These are phyloP conservation scores for Dichetophora obliterata DNA, from an alignment of 2,888 invertebrate genomes.

Conservation along the genomic window DNA sequence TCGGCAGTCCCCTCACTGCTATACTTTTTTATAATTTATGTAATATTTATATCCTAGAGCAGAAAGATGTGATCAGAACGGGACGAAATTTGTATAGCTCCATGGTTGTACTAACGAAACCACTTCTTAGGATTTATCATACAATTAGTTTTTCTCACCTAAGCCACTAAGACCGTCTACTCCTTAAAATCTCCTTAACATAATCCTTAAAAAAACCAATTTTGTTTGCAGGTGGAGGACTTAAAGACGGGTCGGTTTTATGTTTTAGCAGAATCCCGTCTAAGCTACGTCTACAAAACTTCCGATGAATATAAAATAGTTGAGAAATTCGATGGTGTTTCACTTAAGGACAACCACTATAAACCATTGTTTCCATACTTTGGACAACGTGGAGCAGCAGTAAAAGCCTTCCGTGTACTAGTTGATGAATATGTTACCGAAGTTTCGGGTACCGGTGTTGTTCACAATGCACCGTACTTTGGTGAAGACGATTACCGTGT, in stretches of 20 bases:
- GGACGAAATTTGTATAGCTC: too few species aligned
- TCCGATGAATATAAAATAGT: conserved; percentile 83
- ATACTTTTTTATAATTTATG: too few species aligned
- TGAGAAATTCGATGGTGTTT: conserved; percentile 83
- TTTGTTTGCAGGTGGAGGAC: conserved; percentile 75
- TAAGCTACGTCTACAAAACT: conserved; percentile 84
- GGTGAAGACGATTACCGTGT: conserved; percentile 98
- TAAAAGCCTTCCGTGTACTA: conserved; percentile 86
- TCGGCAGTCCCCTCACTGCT: too few species aligned
- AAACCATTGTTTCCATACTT: conserved; percentile 94
- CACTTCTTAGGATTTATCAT: too few species aligned
- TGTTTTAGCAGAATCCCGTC: conserved; percentile 87
- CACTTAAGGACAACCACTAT: conserved; percentile 85
- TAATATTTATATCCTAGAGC: too few species aligned
- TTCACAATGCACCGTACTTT: conserved; percentile 99
- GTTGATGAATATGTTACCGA: conserved; percentile 94
- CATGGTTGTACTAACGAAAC: too few species aligned
- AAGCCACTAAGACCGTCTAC: too few species aligned
- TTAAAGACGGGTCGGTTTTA: conserved; percentile 78
- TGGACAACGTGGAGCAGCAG: conserved; percentile 70
- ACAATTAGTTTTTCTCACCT: too few species aligned
- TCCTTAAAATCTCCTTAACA: too few species aligned
- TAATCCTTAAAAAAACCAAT: too few species aligned
- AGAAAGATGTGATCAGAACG: too few species aligned
- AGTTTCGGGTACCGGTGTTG: conserved; percentile 97